Conservation (phyloP, 1,140 invertebrate species). For the Popillia japonica region DNA sequence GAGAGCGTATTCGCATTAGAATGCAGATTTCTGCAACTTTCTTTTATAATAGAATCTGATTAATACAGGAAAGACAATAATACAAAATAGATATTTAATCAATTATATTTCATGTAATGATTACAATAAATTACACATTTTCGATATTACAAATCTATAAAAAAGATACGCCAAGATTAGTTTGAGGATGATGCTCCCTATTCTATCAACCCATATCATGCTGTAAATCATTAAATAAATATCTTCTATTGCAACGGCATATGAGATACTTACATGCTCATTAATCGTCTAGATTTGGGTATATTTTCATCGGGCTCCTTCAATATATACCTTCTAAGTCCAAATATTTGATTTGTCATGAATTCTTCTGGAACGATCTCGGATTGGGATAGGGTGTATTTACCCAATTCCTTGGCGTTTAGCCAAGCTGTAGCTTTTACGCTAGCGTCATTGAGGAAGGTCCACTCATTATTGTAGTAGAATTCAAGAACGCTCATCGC, state of each 20-base stretch:
- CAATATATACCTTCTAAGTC: background rate
- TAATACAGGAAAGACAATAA: too few species aligned
- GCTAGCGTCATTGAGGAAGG: background rate
- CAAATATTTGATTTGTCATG: background rate
- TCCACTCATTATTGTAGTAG: background rate
- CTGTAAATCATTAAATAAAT: background rate
- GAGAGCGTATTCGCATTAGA: too few species aligned
- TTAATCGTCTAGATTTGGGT: background rate
- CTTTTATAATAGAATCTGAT: too few species aligned
- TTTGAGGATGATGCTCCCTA: background rate
- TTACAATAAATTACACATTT: background rate
- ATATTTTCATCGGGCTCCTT: slow-evolving; percentile 12
- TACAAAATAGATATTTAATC: too few species aligned
- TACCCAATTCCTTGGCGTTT: background rate
- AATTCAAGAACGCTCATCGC: background rate
- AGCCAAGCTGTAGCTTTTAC: background rate
- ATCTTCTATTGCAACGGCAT: background rate
- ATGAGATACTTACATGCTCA: background rate
- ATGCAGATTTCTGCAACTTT: too few species aligned
- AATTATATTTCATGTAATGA: too few species aligned
- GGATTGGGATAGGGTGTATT: background rate
- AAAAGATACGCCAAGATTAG: background rate
- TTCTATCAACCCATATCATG: background rate
- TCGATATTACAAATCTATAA: background rate
- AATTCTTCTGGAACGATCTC: background rate